Base-by-base conservation (phyloP, 92 coral and sea anemone species). In the Phenganax marumi region DNA sequence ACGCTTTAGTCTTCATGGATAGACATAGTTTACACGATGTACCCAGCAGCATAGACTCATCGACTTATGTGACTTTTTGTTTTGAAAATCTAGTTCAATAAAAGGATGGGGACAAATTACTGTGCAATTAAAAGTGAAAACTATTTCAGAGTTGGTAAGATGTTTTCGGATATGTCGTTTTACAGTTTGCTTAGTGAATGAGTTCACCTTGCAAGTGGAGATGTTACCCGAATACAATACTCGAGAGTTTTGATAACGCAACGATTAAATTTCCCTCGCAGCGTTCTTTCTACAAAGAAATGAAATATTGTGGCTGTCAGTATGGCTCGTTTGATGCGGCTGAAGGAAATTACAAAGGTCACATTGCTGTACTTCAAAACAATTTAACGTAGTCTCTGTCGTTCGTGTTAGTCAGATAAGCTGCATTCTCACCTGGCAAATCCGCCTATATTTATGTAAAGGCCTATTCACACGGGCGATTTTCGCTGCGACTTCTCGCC, bases 91-190 rank as follows among this genome's bases (percentile, higher is more conserved):
- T 78, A 92, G 99, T 66, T 91, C 97, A 10, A 88, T 91, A 47
- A 96, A 89, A 89, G 99, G 99, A 52, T 96, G 97, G 99, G 97
- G 96, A 16, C 87, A 90, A 56, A 87, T 96, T 70, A 89, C 89
- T 56, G 89, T 96, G 64, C 91, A 96, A 52, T 86, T 96, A 18
- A 81, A 87, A 73, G 89, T 93, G 8, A 96, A 91, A 73, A 85
- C 81, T 70, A 64, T 96, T 52, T 86, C 91, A 66, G 96, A 96
- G 77, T 70, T 96, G 97, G 99, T 96, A 73, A 76, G 96, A 39
- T 76, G 55, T 13, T 66, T 24, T 14, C n/a, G 12, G 9, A 58
- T 58, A n/a, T 0, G 43, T 33, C 43, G 43, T 33, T 33, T 33
- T 5, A 33, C 5, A 2, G 5, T 33, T 33, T 33, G 43, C 5